phyloP scores from a whole-genome alignment of 2,797 vertebrate species.

The Eospalax fontanierii region DNA sequence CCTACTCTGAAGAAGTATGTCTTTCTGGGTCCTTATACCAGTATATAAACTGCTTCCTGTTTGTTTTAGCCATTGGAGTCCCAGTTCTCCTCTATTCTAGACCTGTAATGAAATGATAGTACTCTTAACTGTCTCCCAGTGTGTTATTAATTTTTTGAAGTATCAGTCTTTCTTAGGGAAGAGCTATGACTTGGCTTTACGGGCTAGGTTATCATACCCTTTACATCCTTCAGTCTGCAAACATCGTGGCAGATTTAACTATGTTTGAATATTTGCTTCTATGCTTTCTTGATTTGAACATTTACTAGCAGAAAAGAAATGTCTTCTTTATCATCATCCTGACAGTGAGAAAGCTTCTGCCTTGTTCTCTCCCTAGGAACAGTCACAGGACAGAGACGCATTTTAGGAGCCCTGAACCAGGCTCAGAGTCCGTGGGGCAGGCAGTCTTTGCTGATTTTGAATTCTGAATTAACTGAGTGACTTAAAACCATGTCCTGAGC shows the following conservation, averaged over 20 bases:
- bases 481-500: neutral
- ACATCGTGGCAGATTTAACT: neutral
- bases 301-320: neutral
- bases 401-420: neutral
- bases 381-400: neutral
- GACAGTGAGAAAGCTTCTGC: neutral
- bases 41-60: too few species aligned
- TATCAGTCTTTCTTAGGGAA: neutral
- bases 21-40: too few species aligned
- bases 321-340: neutral
- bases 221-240: neutral
- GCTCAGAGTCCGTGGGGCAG: neutral
- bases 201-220: neutral
- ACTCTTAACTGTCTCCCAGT: neutral
- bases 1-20: too few species aligned
- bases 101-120: too few species aligned
- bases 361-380: neutral
- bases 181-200: neutral
- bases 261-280: constrained; percentile 1
- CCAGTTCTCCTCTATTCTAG: too few species aligned
- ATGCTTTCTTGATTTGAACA: neutral
- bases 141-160: neutral
- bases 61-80: too few species aligned
- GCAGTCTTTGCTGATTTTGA: too few species aligned
- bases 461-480: neutral